phyloP scores from a whole-genome alignment of 2,888 invertebrate genomes.

The Drosophila yooni region DNA sequence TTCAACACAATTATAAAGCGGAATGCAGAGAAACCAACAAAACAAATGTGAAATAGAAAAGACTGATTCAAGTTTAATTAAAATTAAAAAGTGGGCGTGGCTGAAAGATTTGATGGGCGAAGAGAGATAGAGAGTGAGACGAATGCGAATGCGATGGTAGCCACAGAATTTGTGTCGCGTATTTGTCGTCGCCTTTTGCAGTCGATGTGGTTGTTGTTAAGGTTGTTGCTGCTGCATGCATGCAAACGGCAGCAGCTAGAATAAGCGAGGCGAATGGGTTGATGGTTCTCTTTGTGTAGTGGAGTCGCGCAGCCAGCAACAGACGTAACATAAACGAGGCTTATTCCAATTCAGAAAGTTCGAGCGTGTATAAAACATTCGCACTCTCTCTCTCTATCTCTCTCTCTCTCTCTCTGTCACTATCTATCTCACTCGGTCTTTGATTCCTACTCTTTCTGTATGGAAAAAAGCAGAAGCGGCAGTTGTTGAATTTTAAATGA shows the following conservation, averaged over 20 bases:
- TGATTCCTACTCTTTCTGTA: constrained; percentile 14
- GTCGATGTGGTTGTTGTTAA: constrained; percentile 17
- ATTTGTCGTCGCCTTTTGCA: constrained; percentile 55
- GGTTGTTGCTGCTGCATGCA: constrained; percentile 39
- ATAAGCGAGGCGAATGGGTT: constrained; percentile 5
- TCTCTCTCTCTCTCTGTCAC: neutral
- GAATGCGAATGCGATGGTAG: constrained; percentile 37
- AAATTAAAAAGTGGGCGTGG: constrained; percentile 56
- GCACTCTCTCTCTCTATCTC: neutral
- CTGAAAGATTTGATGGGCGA: constrained; percentile 6
- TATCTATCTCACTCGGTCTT: constrained; percentile 1
- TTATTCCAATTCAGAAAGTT: constrained; percentile 73
- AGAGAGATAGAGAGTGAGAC: constrained; percentile 16
- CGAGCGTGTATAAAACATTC: constrained; percentile 33
- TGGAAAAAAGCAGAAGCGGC: constrained; percentile 49
- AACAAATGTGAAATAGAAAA: constrained; percentile 25
- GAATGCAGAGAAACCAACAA: constrained; percentile 15
- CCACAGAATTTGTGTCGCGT: constrained; percentile 59
- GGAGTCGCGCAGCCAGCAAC: constrained; percentile 40
- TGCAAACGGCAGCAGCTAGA: constrained; percentile 36
- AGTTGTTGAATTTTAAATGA: constrained; percentile 80
- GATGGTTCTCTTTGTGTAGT: constrained; percentile 27
- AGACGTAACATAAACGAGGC: constrained; percentile 68
- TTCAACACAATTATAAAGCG: constrained; percentile 65
- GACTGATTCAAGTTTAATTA: constrained; percentile 66